Evolutionary conservation across 23 tunicate species (phyloP).

Genomic region (Ascidia mentula): DNA sequence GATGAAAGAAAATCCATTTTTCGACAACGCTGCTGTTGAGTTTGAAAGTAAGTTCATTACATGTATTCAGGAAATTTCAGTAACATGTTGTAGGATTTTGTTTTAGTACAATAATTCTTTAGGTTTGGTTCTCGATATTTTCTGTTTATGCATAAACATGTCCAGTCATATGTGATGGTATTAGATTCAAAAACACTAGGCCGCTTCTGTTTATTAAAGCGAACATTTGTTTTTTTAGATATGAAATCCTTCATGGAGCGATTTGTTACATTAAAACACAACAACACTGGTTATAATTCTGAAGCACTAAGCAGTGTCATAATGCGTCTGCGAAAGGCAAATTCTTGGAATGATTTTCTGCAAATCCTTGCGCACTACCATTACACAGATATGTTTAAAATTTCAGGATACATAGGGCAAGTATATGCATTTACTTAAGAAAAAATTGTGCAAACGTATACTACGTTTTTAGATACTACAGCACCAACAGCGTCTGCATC

Average conservation of each 20-base stretch:
- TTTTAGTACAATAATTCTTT: too few relatives aligned
- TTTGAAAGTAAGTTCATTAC: not conserved
- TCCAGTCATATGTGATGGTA: too few relatives aligned
- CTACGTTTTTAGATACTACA: constrained; percentile 5
- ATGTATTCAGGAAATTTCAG: not conserved
- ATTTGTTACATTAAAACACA: not conserved
- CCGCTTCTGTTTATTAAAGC: too few relatives aligned
- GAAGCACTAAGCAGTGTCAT: not conserved
- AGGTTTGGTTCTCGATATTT: not conserved
- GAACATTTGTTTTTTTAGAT: not conserved
- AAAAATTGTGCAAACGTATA: not conserved
- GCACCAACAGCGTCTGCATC: constrained; percentile 28
- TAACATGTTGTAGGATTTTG: not conserved
- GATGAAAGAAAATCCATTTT: constrained; percentile 21
- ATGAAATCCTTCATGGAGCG: not conserved
- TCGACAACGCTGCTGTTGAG: constrained; percentile 11
- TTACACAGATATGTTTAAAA: not conserved
- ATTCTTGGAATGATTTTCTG: not conserved
- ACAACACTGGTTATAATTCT: not conserved
- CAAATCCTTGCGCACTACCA: not conserved
- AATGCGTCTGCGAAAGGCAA: not conserved
- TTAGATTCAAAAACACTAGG: too few relatives aligned
- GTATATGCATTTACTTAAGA: not conserved
- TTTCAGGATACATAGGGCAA: not conserved
- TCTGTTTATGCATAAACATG: too few relatives aligned